These are phyloP conservation scores for Drosophila pegasa DNA, from an alignment of 2,888 invertebrate genomes.

Conservation along the genomic window DNA sequence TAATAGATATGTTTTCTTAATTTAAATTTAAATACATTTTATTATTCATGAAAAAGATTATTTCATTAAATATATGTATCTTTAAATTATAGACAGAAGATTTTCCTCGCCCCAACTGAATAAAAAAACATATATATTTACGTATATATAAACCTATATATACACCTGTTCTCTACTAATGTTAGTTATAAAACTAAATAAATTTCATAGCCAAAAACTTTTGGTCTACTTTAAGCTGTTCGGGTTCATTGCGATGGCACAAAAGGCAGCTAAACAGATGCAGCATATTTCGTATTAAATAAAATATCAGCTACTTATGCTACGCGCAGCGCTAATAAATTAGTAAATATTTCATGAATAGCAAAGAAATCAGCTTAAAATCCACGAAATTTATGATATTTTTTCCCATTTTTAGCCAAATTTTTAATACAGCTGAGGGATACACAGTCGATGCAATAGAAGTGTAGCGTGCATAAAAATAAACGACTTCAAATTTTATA, in stretches of 20 bases:
- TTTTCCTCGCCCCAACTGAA: too few species aligned
- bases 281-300: background rate
- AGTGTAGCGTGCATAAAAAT: conserved; percentile 46
- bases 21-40: too few species aligned
- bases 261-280: background rate
- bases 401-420: background rate
- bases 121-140: too few species aligned
- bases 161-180: too few species aligned
- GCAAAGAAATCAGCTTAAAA: background rate
- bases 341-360: background rate
- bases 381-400: background rate
- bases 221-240: background rate
- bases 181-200: background rate
- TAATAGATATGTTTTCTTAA: too few species aligned
- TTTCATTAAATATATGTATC: too few species aligned
- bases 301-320: background rate
- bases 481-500: conserved; percentile 70
- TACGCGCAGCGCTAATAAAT: background rate
- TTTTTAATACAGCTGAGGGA: background rate
- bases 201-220: background rate
- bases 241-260: background rate
- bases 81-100: too few species aligned
- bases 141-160: too few species aligned
- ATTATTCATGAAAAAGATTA: too few species aligned
- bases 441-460: background rate